Base-by-base conservation (phyloP, 2,113 vertebrate genomes). In the Aspiorhynchus laticeps region DNA sequence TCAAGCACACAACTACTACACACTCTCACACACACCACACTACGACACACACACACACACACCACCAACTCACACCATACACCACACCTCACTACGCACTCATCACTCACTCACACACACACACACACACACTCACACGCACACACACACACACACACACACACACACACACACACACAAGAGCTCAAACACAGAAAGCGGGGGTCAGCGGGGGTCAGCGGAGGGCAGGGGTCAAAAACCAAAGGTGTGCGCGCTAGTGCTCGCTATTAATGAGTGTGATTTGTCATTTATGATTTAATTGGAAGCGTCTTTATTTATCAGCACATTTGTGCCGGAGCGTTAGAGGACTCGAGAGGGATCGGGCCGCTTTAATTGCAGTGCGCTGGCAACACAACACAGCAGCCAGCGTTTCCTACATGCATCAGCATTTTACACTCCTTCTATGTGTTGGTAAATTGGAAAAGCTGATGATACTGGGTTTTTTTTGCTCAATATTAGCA, bases 211-310 rank as follows among this genome's bases (percentile, higher is more conserved):
- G 0, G 12, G 31, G 67, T 36, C 33, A 71, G 31, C 17, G 11
- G 33, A 38, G 36, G 10, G 36, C 48, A 78, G 26, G 28, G 28
- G 77, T 36, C 77, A 79, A 59, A 56, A 79, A 63, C 15, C 31
- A 59, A 24, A 56, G 51, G 38, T 36, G 31, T 5, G 19, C 10
- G 1, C 8, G 17, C 31, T 10, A 36, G 17, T 19, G 61, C 24
- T 71, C n/a, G 43, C 71, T 56, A 79, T 86, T 88, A 91, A 90
- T 88, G 87, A 87, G 83, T 38, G 75, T 85, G 85, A 89, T 88
- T 89, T 21, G 71, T 88, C 88, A 89, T 88, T 81, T 85, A 17
- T 77, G 87, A 87, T 89, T 87, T 87, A 87, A 90, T 90, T 88
- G 79, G 74, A 19, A 77, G 38, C 36, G 31, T 89, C 75, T 84